Conservation (phyloP, 2,888 invertebrate genomes). For the Harpagoxenus sublaevis region DNA sequence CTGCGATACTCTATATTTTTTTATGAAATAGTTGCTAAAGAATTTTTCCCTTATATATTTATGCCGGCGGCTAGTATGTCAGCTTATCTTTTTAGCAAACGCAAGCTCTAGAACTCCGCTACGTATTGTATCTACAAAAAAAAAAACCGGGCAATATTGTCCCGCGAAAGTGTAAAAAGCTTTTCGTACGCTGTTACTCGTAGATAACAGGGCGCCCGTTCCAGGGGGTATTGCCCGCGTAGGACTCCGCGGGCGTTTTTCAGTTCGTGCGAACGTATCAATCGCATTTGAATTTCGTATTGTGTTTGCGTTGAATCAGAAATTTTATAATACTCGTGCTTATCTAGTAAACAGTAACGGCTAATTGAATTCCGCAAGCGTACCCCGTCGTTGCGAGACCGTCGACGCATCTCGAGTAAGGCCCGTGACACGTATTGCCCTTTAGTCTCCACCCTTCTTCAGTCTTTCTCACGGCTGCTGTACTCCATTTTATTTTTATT, state of each 20-base stretch:
- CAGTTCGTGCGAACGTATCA: slow-evolving; percentile 6
- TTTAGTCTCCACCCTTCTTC: slow-evolving; percentile 68
- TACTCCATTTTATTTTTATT: slow-evolving; percentile 43
- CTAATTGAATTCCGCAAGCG: slow-evolving; percentile 34
- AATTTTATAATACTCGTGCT: slow-evolving; percentile 22
- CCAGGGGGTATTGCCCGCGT: not conserved
- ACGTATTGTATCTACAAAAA: not conserved
- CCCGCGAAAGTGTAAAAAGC: slow-evolving; percentile 15
- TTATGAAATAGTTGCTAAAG: slow-evolving; percentile 9
- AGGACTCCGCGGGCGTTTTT: slow-evolving; percentile 20
- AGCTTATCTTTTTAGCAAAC: slow-evolving; percentile 24
- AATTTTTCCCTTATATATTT: not conserved
- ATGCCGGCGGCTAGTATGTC: not conserved
- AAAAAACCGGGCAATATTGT: slow-evolving; percentile 4
- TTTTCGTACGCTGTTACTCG: slow-evolving; percentile 2
- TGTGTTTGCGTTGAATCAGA: not conserved
- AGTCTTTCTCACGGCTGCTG: slow-evolving; percentile 64
- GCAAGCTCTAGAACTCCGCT: not conserved
- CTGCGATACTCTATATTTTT: not conserved
- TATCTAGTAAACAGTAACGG: slow-evolving; percentile 5
- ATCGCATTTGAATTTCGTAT: slow-evolving; percentile 27
- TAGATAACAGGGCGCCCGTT: slow-evolving; percentile 18
- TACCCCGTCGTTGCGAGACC: slow-evolving; percentile 70
- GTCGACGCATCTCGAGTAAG: slow-evolving; percentile 71
- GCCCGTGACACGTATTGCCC: slow-evolving; percentile 75